Base-by-base conservation (phyloP, 1,140 invertebrate genomes). In the Phocides pigmalion region DNA sequence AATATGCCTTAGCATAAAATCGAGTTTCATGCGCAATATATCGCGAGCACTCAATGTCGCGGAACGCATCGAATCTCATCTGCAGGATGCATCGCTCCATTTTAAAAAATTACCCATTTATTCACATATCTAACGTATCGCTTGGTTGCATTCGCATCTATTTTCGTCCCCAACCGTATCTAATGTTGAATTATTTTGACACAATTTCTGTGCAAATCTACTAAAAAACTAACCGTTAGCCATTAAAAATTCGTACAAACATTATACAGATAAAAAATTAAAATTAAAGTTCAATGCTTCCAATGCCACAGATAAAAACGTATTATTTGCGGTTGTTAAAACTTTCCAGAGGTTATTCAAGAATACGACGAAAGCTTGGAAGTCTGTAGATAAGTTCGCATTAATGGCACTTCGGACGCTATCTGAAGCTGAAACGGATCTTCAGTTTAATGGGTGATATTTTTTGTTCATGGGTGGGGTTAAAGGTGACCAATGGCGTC, bases 391-490 rank as follows among this genome's bases (percentile, higher is more conserved):
- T n/a, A 79, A 78, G 70, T 66, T 47, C 73, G 68, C 79, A 81
- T n/a, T n/a, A n/a, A n/a, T n/a, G n/a, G n/a, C n/a, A n/a, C n/a
- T n/a, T n/a, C n/a, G n/a, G n/a, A 17, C 65, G 58, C 47, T 79
- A 86, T 82, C 83, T 82, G 75, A 69, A 78, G 61, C 81, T 81
- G 86, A 81, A 87, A 78, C 72, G 67, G 73, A 80, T 76, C 79
- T 86, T 79, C 79, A 75, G 81, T 84, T 75, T 88, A 87, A 90
- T 88, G 85, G 82, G 74, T 70, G 78, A 86, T 87, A 81, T 85
- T 89, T 88, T 89, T 87, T 77, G 72, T 82, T 78, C 76, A 81
- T 87, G 87, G 85, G 87, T 79, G 82, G 85, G 87, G 87, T 90
- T 77, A 90, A 72, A 86, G 87, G 85, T 86, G 76, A 76, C 85